These are phyloP conservation scores for Subanguina moxae DNA, from an alignment of 1,140 invertebrate species.

Conservation along the genomic window DNA sequence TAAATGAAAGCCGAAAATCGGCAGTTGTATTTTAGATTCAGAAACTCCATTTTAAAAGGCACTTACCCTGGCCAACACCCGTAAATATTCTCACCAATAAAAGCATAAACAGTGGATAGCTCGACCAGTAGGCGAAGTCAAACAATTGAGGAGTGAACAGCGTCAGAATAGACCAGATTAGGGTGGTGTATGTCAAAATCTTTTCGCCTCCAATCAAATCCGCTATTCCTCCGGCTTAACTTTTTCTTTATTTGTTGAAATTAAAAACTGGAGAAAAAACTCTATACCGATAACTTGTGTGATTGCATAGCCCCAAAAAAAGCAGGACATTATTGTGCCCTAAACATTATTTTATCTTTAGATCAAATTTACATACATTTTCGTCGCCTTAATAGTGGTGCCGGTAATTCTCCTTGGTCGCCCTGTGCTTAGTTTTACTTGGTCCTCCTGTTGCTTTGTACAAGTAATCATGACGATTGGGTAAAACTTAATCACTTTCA, in stretches of 20 bases:
- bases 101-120: slow-evolving; percentile 66
- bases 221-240: slow-evolving; percentile 68
- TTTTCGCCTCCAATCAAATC: slow-evolving; percentile 70
- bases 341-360: slow-evolving; percentile 29
- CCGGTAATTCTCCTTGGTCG: no score
- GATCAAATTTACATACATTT: no score
- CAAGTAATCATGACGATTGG: no score
- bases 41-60: neutral
- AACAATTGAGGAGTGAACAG: slow-evolving; percentile 69
- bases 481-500: no score
- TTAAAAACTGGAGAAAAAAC: slow-evolving; percentile 33
- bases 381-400: no score
- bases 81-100: slow-evolving; percentile 67
- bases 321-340: slow-evolving; percentile 70
- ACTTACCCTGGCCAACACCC: slow-evolving; percentile 69
- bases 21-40: neutral
- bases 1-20: slow-evolving; percentile 66
- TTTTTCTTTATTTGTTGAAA: slow-evolving; percentile 51
- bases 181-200: slow-evolving; percentile 67
- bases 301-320: slow-evolving; percentile 74
- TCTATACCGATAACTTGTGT: slow-evolving; percentile 68
- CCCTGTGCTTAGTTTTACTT: no score
- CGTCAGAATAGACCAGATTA: slow-evolving; percentile 70
- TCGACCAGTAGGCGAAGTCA: slow-evolving; percentile 64
- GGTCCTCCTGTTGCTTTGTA: no score